Base-by-base conservation (phyloP, 2,888 invertebrate species). In the Sminthurinus aureus region DNA sequence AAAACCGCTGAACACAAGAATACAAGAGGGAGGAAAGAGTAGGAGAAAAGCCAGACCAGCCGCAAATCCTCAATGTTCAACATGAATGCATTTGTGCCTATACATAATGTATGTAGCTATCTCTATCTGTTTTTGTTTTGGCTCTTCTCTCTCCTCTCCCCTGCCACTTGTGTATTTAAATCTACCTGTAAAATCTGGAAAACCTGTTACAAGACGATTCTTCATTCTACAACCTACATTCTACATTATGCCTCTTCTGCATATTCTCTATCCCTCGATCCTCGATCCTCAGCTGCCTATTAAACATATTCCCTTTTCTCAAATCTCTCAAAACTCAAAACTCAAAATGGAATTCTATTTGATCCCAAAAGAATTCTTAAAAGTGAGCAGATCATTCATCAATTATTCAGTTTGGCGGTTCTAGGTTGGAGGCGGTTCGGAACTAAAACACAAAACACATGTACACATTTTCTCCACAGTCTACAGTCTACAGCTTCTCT, bases 281-380 rank as follows among this genome's bases (percentile, higher is more conserved):
- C 51, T 3, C 38, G n/a, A 4, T 51, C 76, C 22, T 58, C 58
- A 22, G 3, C 52, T 20, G 22, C 22, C 51, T 24, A 76, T 22
- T 52, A 51, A 8, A 51, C 51, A 75, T 75, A 38, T 38, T 38
- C 38, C 38, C 38, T 6, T 38, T 38, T 38, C 38, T 38, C 38
- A 38, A 38, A 38, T 75, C 51, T 75, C 76, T 20, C 52, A 67
- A n/a, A n/a, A n/a, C n/a, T n/a, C n/a, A 20, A 20, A 71, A 3
- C 24, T 71, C 24, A 71, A 73, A 22, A 24, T 20, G 76, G 58
- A 51, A 76, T 76, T 76, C 76, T 20, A 20, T 76, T 76, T 76
- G 76, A 51, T 76, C 58, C 76, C 76, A 20, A 76, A 76, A 52
- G 76, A 52, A 76, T 76, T 76, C 76, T 38, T 38, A 38, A 76